Evolutionary conservation across 2,113 vertebrate genomes (phyloP).

Genomic region (Xenotilapia leptura): DNA sequence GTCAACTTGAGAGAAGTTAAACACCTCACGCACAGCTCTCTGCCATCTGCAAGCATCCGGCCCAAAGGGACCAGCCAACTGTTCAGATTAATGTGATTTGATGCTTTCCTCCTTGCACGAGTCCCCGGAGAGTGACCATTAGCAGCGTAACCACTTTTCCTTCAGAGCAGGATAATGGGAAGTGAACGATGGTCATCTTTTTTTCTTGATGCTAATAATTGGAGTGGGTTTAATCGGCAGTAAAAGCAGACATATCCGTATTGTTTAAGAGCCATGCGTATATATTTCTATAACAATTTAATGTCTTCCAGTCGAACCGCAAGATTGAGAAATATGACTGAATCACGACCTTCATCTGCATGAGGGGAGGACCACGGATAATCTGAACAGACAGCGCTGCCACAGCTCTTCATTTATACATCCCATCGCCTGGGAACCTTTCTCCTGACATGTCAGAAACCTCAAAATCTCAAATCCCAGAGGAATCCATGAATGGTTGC

Average conservation of each 20-base stretch:
- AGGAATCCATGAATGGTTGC: background rate
- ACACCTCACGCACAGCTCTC: constrained; percentile 28
- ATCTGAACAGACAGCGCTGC: constrained; percentile 34
- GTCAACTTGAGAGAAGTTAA: constrained; percentile 38
- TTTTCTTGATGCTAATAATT: background rate
- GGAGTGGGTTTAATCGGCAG: background rate
- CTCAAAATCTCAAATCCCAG: background rate
- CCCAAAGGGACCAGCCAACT: constrained; percentile 38
- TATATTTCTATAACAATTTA: background rate
- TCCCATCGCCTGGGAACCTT: background rate
- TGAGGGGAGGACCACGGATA: background rate
- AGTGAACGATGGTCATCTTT: background rate
- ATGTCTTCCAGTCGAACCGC: background rate
- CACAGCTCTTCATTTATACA: constrained; percentile 52
- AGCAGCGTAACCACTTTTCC: background rate
- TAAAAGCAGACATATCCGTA: background rate
- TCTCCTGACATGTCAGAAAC: constrained; percentile 18
- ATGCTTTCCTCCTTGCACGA: constrained; percentile 9
- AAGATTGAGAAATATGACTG: background rate
- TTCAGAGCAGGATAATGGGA: background rate
- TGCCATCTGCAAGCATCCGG: constrained; percentile 48
- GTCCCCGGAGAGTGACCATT: constrained; percentile 30
- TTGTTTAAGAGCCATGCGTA: background rate
- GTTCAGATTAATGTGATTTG: constrained; percentile 43
- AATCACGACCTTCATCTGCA: constrained; percentile 15